Conservation (phyloP, 2,888 invertebrate species). For the Caenorhabditis drosophilae region DNA sequence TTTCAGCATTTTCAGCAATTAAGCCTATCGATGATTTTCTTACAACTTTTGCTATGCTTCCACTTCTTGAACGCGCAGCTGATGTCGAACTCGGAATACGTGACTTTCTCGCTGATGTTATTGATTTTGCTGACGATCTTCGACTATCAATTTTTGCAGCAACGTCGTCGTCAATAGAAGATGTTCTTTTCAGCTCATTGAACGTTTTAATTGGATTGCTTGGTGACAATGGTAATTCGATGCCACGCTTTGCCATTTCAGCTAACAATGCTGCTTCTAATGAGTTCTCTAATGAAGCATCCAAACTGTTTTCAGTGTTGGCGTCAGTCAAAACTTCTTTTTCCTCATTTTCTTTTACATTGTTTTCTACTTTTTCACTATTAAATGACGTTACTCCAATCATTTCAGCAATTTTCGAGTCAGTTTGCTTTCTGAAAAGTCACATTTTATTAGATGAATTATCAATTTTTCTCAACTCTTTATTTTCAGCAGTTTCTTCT, state of each 20-base stretch:
- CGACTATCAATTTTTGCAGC: conserved; percentile 16
- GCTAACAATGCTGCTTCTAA: conserved; percentile 30
- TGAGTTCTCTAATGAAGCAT: conserved; percentile 19
- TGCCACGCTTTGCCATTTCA: conserved; percentile 44
- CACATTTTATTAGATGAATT: too few relatives aligned
- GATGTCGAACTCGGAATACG: conserved; percentile 24
- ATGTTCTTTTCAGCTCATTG: conserved; percentile 10
- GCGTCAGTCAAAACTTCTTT: conserved; percentile 10
- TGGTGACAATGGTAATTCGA: conserved; percentile 41
- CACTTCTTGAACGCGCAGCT: conserved; percentile 10
- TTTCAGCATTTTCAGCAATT: too few relatives aligned
- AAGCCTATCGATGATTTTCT: too few relatives aligned
- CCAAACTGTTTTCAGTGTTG: neutral
- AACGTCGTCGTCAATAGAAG: conserved; percentile 3
- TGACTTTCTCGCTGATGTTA: conserved; percentile 18
- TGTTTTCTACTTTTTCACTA: neutral
- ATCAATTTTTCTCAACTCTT: too few relatives aligned
- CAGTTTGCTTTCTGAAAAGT: conserved; percentile 31
- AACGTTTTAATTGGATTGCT: conserved; percentile 7
- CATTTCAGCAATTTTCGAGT: conserved; percentile 41
- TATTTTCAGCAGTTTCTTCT: conserved; percentile 15
- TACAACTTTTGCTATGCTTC: conserved; percentile 4
- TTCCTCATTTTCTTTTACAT: neutral
- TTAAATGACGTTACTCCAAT: conserved; percentile 36
- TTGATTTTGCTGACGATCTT: conserved; percentile 31